A percentile compares a stretch with the other conserved stretches of the same genome.
Conservation (phyloP, 2,113 vertebrate genomes). For the Cisticola juncidis region DNA sequence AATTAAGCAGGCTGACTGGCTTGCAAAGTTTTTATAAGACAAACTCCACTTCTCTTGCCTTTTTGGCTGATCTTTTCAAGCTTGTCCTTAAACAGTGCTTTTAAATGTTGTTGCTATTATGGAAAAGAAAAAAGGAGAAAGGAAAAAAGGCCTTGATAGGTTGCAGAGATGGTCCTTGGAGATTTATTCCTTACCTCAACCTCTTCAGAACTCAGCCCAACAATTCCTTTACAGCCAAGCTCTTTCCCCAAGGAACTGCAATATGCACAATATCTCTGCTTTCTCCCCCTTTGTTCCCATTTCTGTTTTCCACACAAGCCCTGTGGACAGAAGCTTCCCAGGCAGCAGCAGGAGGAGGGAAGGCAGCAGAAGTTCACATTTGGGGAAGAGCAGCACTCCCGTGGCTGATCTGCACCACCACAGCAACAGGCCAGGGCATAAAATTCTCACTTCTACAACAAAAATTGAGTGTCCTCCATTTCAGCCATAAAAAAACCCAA, state of each 20-base stretch:
- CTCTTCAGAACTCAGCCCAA: conserved; percentile 11
- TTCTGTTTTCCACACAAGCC: neutral
- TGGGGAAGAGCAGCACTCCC: neutral
- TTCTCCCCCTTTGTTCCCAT: neutral
- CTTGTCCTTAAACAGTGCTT: conserved; percentile 8
- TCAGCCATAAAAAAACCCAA: neutral
- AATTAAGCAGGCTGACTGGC: neutral
- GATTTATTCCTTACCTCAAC: neutral
- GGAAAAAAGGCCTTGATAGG: neutral
- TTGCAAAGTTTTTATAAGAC: neutral
- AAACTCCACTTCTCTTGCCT: neutral
- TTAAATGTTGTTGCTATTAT: neutral
- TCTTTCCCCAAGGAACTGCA: neutral
- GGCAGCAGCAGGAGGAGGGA: neutral
- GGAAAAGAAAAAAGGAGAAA: neutral
- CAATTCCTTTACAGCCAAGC: neutral
- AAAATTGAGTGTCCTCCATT: neutral
- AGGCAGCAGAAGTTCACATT: neutral
- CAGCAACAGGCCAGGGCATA: neutral
- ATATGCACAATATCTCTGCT: neutral
- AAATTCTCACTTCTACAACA: neutral
- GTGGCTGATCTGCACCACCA: neutral
- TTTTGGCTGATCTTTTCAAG: conserved; percentile 19
- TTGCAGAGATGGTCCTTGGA: neutral
- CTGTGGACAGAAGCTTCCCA: neutral